Evolutionary conservation across 2,113 vertebrate genomes (phyloP).

Genomic region (Casuarius casuarius): DNA sequence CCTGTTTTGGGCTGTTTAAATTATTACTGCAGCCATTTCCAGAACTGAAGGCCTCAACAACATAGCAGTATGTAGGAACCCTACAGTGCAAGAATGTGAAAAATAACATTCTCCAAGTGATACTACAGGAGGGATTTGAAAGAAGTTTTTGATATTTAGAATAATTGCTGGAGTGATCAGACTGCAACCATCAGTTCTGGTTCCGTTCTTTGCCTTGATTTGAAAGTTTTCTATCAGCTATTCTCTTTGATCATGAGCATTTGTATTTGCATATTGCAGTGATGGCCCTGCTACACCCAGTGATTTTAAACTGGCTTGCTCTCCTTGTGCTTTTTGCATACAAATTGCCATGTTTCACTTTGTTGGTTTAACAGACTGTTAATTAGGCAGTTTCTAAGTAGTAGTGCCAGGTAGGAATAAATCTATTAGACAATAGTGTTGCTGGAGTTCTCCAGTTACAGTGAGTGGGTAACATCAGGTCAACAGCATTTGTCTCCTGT

Average conservation of each 20-base stretch:
- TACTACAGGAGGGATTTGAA: background rate
- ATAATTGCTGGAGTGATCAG: background rate
- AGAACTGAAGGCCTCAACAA: background rate
- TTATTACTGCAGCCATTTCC: background rate
- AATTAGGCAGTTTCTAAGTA: background rate
- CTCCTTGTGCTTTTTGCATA: background rate
- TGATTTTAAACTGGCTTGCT: background rate
- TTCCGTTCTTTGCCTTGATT: background rate
- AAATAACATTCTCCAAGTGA: background rate
- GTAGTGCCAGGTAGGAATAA: background rate
- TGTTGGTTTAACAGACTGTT: background rate
- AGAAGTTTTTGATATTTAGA: background rate
- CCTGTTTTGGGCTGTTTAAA: background rate
- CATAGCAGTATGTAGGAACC: background rate
- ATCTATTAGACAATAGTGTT: background rate
- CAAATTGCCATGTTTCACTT: background rate
- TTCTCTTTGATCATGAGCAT: background rate
- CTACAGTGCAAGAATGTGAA: background rate
- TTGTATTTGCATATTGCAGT: background rate
- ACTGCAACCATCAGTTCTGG: background rate
- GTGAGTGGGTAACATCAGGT: background rate
- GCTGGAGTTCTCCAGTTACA: background rate
- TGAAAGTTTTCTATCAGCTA: background rate
- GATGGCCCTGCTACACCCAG: background rate
- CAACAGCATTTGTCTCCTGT: background rate